Evolutionary conservation across 2,888 invertebrate species (phyloP), one percentile per base, ranked within the genome.

Genomic region (Mechanitis mazaeus): DNA sequence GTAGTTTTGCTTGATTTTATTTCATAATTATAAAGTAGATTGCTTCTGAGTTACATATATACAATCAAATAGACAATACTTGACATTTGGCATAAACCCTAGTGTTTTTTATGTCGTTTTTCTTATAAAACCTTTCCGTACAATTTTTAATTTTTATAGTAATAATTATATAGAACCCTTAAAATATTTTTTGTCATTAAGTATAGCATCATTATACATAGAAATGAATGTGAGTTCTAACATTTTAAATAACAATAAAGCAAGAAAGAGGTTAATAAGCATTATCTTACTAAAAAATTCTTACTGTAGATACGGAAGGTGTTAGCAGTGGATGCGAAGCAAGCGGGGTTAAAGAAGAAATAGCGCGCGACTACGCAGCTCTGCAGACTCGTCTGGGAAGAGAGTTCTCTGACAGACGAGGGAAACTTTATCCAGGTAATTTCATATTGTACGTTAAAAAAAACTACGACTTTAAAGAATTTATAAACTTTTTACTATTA

Each of bases 311-410:
- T 66, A 87, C 85, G 12, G 88, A 90, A 69, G 87, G 87, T 0
- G 68, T 89, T 1, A 89, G 89, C 75, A 89, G 90, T 59, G 89
- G 89, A 0, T 85, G 89, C 54, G 85, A 92, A 56, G 87, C 87
- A 1, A 80, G 83, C 72, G 77, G 91, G 68, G 81, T 92, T 68
- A 69, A 92, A 65, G 93, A 93, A 56, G 95, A 95, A 80, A 94
- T 95, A 58, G 93, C 94, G 64, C 87, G 92, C 63, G 93, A 94
- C 75, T 95, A 95, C 78, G 92, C 92, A 20, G 92, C 93, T 38
- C 83, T 95, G n/a, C 94, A 94, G 75, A 92, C 93, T 53, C 92
- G 94, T 68, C 83, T 96, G n/a, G 92, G 94, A 58, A 87, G 92
- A 62, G 95, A 96, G 79, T 94, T 95, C 80, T 93, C 94, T 45